These are phyloP conservation scores for Eolophus roseicapilla DNA, from an alignment of 2,113 vertebrate genomes.

Conservation along the genomic window DNA sequence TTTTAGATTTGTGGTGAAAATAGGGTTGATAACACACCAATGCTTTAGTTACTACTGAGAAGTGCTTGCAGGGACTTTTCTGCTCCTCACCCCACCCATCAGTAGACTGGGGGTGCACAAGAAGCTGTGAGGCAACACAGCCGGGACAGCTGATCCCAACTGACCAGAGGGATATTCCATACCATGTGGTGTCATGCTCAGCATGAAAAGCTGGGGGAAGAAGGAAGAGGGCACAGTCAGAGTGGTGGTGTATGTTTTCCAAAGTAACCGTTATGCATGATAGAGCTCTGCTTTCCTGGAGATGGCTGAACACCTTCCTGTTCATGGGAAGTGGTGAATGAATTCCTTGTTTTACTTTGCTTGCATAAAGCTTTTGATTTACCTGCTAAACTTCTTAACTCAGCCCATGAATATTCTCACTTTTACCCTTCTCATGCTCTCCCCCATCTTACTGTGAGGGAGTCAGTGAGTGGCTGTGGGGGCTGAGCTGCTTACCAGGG, in stretches of 20 bases:
- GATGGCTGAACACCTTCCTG: background rate
- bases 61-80: background rate
- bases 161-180: background rate
- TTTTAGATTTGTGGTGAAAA: background rate
- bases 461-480: fast-evolving
- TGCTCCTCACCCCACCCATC: background rate
- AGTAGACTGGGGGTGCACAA: background rate
- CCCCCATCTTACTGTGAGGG: background rate
- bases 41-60: background rate
- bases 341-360: background rate
- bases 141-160: background rate
- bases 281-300: background rate
- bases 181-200: background rate
- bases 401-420: background rate
- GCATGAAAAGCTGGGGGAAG: background rate
- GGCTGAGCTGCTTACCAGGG: background rate
- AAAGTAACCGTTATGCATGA: background rate
- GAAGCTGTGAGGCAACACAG: background rate
- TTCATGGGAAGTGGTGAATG: background rate
- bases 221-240: background rate
- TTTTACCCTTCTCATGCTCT: background rate
- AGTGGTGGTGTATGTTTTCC: background rate
- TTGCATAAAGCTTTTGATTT: background rate
- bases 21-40: background rate
- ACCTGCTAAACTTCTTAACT: background rate